Conservation (phyloP, 1,140 invertebrate species). For the Drosophila triauraria region DNA sequence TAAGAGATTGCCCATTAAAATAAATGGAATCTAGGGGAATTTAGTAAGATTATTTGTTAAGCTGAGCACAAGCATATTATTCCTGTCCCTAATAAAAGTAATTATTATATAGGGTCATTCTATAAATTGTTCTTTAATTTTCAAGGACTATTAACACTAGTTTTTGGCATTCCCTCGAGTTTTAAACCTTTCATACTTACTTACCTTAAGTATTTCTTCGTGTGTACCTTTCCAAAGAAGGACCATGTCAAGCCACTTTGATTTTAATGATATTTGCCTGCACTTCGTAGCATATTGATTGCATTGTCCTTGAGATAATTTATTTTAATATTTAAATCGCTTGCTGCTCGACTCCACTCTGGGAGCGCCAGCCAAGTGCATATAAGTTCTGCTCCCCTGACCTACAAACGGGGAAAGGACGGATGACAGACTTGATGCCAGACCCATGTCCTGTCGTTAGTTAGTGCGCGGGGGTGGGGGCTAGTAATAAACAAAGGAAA, state of each 20-base stretch:
- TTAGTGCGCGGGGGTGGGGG: conserved; percentile 30
- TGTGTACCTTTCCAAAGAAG: background rate
- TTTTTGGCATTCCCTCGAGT: too few species aligned
- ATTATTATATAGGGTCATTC: too few species aligned
- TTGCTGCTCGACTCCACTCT: conserved; percentile 13
- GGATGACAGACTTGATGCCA: conserved; percentile 45
- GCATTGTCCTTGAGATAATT: conserved; percentile 37
- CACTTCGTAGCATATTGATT: conserved; percentile 19
- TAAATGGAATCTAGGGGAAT: background rate
- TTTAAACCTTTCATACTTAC: too few species aligned
- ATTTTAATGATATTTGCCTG: conserved; percentile 23
- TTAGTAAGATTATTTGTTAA: too few species aligned
- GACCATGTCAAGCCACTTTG: background rate
- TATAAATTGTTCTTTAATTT: too few species aligned
- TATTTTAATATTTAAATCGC: conserved; percentile 52
- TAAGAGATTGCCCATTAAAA: background rate
- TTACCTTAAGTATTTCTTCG: background rate
- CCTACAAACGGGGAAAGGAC: conserved; percentile 27
- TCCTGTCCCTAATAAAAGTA: too few species aligned
- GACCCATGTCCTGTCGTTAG: conserved; percentile 49
- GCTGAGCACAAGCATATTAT: too few species aligned
- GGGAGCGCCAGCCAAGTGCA: conserved; percentile 21
- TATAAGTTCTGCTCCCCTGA: conserved; percentile 32
- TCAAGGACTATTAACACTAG: too few species aligned
- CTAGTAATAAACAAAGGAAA: conserved; percentile 73